Evolutionary conservation across 2,113 vertebrate species (phyloP).

Genomic region (Zingel zingel): DNA sequence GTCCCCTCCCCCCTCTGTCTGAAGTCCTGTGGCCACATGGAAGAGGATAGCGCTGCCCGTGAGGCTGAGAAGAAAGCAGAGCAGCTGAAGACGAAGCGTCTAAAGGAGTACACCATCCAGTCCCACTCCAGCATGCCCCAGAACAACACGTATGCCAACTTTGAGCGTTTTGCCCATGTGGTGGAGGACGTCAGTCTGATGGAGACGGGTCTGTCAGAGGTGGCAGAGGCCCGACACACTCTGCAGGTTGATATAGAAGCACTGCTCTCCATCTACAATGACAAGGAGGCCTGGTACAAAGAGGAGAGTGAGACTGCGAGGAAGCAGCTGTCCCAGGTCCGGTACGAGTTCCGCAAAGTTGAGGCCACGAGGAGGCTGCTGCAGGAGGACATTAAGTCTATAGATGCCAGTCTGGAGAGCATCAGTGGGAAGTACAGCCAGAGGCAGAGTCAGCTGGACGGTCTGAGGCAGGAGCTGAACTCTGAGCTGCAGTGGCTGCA

Average conservation of each 20-base stretch:
- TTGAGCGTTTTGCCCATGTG: constrained; percentile 87
- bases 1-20: constrained; percentile 78
- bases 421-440: constrained; percentile 80
- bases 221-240: constrained; percentile 78
- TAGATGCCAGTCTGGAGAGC: constrained; percentile 74
- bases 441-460: constrained; percentile 85
- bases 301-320: constrained; percentile 85
- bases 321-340: constrained; percentile 89
- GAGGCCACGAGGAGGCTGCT: constrained; percentile 86
- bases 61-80: constrained; percentile 81
- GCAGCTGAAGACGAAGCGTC: constrained; percentile 89
- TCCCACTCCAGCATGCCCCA: constrained; percentile 90
- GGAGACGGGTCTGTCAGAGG: constrained; percentile 75
- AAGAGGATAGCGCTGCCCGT: constrained; percentile 79
- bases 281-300: constrained; percentile 92
- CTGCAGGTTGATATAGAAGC: constrained; percentile 89
- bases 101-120: constrained; percentile 92
- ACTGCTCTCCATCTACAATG: constrained; percentile 88
- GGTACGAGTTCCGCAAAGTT: constrained; percentile 87
- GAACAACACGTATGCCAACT: constrained; percentile 92
- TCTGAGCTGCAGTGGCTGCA: constrained; percentile 89
- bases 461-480: constrained; percentile 87
- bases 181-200: constrained; percentile 85
- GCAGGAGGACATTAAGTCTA: constrained; percentile 82
- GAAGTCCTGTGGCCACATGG: constrained; percentile 84